Evolutionary conservation across 2,888 invertebrate genomes (phyloP).

Genomic region (Orthosia gothica): DNA sequence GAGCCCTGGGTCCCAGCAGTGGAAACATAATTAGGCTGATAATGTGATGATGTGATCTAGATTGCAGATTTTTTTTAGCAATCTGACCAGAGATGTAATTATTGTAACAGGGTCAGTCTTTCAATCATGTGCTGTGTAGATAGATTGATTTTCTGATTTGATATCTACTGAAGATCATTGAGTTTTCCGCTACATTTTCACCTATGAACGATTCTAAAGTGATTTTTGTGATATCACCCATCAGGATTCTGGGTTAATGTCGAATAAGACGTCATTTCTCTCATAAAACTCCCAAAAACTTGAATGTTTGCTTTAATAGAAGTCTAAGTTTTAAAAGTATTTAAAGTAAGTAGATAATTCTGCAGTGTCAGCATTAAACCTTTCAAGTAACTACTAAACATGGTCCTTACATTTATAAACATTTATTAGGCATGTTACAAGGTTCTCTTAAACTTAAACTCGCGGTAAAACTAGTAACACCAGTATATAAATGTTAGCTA

Average conservation of each 20-base stretch:
- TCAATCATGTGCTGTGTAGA: not conserved
- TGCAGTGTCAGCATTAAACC: conserved; percentile 21
- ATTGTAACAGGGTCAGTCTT: not conserved
- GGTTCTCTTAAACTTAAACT: not conserved
- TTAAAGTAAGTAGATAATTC: conserved; percentile 16
- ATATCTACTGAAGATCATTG: not conserved
- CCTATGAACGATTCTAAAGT: not conserved
- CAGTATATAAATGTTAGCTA: conserved; percentile 14
- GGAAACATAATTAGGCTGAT: too few species aligned
- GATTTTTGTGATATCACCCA: not conserved
- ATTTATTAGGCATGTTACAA: conserved; percentile 21
- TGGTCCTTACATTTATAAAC: conserved; percentile 21
- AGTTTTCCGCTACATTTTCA: not conserved
- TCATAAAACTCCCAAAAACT: not conserved
- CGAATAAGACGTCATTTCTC: not conserved
- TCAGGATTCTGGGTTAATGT: not conserved
- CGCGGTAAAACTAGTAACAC: conserved; percentile 15
- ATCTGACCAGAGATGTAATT: not conserved
- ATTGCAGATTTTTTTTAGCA: not conserved
- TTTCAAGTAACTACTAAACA: conserved; percentile 4
- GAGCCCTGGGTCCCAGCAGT: too few species aligned
- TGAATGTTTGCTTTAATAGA: not conserved
- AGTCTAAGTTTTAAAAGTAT: conserved; percentile 5
- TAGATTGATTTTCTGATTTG: not conserved
- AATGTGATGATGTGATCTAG: too few species aligned